Evolutionary conservation across 2,113 vertebrate species (phyloP), one percentile per base, ranked within the genome.

Genomic region (Pollimyrus isidori): DNA sequence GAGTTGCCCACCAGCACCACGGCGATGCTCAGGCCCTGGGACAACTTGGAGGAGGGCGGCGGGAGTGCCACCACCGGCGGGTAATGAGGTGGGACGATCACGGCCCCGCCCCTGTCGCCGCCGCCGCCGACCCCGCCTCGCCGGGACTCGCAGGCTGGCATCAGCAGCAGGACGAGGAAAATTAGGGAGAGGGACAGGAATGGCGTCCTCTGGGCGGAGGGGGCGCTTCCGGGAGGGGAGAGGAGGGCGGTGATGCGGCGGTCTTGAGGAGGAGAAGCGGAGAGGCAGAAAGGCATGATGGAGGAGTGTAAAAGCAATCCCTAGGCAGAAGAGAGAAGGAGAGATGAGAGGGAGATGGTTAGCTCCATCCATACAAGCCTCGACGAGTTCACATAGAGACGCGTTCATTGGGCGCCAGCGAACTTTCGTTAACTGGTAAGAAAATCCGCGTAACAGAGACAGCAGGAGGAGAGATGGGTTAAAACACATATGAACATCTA

Each of bases 1-100:
- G 98, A 99, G 93, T 98, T 99, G 91, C 98, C 98, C 94, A 99
- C 98, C 11, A 99, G 95, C 92, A 99, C 98, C 93, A 99, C 98
- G 0, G 98, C 98, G 50, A 99, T 98, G 91, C 97, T 98, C 91
- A 99, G 98, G 0, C 95, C 95, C 90, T 91, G 95, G 89, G 94
- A 92, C 89, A 95, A 92, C 91, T 96, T 96, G 88, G 94, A 94
- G 69, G 84, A 93, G 92, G 94, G 92, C 0, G 92, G 93, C 1
- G 92, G 92, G n/a, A 93, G 87, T 17, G 39, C 90, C 69, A 83
- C 90, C 21, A 65, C 93, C 0, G 94, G 95, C 13, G 95, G 92
- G 90, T 95, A 96, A 42, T 94, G 95, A 17, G 95, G 94, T 17
- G 96, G 95, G 58, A 93, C 93, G 89, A 93, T 91, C 7, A 93